Evolutionary conservation across 2,888 invertebrate species (phyloP), one percentile per base, ranked within the genome.

Genomic region (Sclerodermus sp.): DNA sequence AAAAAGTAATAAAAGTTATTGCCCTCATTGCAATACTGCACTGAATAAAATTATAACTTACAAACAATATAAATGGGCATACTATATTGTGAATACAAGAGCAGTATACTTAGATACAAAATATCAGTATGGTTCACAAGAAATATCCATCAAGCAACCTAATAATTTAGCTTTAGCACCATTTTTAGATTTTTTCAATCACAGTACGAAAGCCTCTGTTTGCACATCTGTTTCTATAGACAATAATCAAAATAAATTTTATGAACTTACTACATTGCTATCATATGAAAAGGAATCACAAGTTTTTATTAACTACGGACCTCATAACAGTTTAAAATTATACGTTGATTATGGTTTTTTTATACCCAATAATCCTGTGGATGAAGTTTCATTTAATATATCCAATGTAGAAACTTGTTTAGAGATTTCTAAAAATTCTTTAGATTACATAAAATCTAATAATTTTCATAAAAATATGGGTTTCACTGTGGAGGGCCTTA

Each of bases 111-210:
- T 91, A 64, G 83, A 34, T 4, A 13, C 4, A 34, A 4, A 34
- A 12, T 34, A n/a, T 34, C 82, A 45, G 17, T 45, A 3, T 45
- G 42, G 4, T 40, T 15, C 37, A 36, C 44, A 17, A 14, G 29
- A 34, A 4, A 8, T 15, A 51, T 68, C 16, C 67, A 63, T 75
- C 34, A 62, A 57, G 42, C 55, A 57, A 13, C 47, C 51, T 1
- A 66, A 80, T 58, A 77, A 74, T 60, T 59, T 82, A 78, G 93
- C 93, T 4, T 77, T 96, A 42, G 93, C 91, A 55, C 96, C 96
- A 0, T 92, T 88, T 74, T 81, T 96, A 52, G 96, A 96, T 77
- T 85, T 96, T 80, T 89, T 96, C 56, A 96, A 96, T 80, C 96
- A 96, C 72, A 87, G 88, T 47, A 82, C 83, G 53, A 70, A 78